Evolutionary conservation across 2,888 invertebrate genomes (phyloP).

Genomic region (Cloeon dipterum): DNA sequence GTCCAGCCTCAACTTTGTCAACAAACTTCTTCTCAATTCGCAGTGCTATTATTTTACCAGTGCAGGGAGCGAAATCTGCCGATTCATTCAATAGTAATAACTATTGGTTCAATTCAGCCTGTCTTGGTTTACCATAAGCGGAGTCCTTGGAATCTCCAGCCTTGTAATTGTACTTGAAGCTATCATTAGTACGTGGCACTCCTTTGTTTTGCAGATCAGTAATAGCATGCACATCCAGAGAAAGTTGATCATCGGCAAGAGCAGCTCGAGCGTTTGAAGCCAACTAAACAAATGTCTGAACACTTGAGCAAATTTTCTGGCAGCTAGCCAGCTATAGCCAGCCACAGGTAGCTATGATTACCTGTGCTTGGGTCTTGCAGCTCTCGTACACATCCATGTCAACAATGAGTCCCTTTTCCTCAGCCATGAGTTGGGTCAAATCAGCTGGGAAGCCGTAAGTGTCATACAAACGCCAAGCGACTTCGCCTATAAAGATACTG

Average conservation of each 20-base stretch:
- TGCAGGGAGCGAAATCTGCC: slow-evolving; percentile 40
- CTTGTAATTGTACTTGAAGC: slow-evolving; percentile 72
- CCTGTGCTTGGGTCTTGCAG: slow-evolving; percentile 69
- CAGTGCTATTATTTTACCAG: slow-evolving; percentile 59
- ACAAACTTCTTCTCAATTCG: slow-evolving; percentile 67
- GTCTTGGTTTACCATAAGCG: slow-evolving; percentile 30
- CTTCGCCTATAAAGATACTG: slow-evolving; percentile 35
- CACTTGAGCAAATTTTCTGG: not conserved
- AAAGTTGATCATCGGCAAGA: slow-evolving; percentile 21
- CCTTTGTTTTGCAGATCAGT: slow-evolving; percentile 61
- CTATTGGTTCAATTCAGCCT: not conserved
- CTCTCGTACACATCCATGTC: slow-evolving; percentile 84
- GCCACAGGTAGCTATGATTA: slow-evolving; percentile 9
- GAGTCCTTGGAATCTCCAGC: slow-evolving; percentile 37
- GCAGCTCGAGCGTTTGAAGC: not conserved
- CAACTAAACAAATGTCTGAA: slow-evolving; percentile 1
- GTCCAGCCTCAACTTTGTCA: slow-evolving; percentile 51
- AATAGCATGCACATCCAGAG: slow-evolving; percentile 87
- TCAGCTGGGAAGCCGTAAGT: slow-evolving; percentile 99
- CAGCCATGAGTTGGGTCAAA: slow-evolving; percentile 91
- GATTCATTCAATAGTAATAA: not conserved
- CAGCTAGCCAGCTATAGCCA: not conserved
- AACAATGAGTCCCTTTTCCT: slow-evolving; percentile 73
- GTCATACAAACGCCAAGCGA: slow-evolving; percentile 96
- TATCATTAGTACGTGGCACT: slow-evolving; percentile 69